Conservation (phyloP, 2,113 vertebrate genomes). For the Castor canadensis region DNA sequence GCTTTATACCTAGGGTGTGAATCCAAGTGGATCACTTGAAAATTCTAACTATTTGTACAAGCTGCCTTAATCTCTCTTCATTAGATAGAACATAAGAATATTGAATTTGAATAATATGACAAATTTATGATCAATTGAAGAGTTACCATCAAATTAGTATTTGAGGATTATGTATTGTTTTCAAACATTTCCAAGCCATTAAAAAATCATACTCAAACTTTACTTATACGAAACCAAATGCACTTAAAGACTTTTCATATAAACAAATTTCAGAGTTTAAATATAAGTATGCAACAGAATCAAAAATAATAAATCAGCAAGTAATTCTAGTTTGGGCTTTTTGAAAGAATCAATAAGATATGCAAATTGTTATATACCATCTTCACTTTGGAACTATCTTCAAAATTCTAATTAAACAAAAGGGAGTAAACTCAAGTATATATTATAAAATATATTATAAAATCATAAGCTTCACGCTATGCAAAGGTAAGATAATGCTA, state of each 20-base stretch:
- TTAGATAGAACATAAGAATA: neutral
- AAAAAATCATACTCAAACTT: neutral
- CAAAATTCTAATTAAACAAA: no score
- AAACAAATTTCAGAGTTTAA: neutral
- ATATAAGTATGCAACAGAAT: neutral
- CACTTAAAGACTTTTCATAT: neutral
- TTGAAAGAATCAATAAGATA: neutral
- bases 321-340: neutral
- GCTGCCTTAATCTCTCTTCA: neutral
- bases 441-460: neutral
- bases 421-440: neutral
- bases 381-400: neutral
- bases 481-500: neutral
- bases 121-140: neutral
- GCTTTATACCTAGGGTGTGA: neutral
- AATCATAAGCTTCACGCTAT: neutral
- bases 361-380: neutral
- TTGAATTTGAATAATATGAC: neutral
- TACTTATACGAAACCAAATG: neutral
- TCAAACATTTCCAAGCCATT: neutral
- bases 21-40: neutral
- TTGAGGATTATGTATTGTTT: neutral
- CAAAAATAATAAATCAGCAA: neutral
- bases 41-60: neutral
- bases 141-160: neutral